Percentiles rank a stretch among this genome's conserved stretches.
Conservation (phyloP, 2,888 invertebrate genomes). For the Dioctria rufipes region DNA sequence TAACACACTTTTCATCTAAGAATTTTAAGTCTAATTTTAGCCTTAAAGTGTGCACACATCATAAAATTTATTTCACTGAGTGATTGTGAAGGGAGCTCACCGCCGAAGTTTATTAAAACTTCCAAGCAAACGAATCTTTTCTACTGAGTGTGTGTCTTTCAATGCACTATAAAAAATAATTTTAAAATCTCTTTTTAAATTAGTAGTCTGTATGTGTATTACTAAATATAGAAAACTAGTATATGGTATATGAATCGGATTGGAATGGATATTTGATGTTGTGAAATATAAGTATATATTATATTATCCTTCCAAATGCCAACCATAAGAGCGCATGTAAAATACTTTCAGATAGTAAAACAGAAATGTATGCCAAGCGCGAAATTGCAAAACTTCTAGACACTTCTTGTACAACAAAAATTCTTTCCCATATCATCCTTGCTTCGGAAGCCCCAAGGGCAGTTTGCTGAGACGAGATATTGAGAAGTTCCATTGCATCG, state of each 20-base stretch:
- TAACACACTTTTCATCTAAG: neutral
- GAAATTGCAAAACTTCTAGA: neutral
- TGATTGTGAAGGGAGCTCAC: neutral
- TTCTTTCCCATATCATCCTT: neutral
- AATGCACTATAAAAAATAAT: no score
- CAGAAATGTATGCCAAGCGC: neutral
- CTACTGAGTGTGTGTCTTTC: no score
- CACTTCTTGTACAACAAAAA: constrained; percentile 1
- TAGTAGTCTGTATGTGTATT: no score
- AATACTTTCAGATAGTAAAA: neutral
- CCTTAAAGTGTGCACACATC: neutral
- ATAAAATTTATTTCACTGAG: constrained; percentile 1
- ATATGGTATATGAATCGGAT: no score
- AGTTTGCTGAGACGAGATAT: constrained; percentile 37
- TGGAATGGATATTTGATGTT: neutral
- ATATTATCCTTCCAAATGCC: neutral
- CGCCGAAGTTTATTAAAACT: neutral
- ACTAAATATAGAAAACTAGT: no score
- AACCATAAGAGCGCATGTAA: neutral
- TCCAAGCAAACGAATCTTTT: no score
- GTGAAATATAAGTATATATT: neutral
- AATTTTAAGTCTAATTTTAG: neutral
- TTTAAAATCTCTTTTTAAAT: no score
- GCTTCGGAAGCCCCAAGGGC: constrained; percentile 10
- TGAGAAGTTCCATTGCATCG: constrained; percentile 30